Base-by-base conservation (phyloP, 2,888 invertebrate species). In the Euphydryas editha region DNA sequence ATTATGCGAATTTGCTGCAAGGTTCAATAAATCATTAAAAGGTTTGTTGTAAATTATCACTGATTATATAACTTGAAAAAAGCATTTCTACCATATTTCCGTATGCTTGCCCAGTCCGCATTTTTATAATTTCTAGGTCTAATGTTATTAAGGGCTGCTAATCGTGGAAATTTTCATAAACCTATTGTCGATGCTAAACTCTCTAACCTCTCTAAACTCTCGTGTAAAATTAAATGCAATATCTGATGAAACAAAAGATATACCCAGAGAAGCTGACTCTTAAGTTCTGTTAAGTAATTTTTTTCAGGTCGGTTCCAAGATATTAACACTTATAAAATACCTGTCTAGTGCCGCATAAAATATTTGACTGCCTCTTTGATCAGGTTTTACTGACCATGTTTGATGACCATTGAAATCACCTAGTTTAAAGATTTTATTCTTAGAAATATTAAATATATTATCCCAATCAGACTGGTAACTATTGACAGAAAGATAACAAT, bases 331-430 rank as follows among this genome's bases (percentile, higher is more conserved):
- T 42, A 49, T 62, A 57, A 42, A 42, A 24, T 55, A 30, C 47
- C 62, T 62, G 11, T 73, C 73, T 0, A 63, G 8, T 5, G 67
- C 7, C 0, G 73, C 20, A 17, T 77, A 72, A 44, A 46, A 71
- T 10, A 77, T 60, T n/a, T 71, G 65, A 0, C 0, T 30, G 15
- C 76, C 77, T 56, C 76, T 68, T 0, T 2, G 0, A 51, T 75
- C 73, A 21, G 58, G 69, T 57, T 71, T 75, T 37, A 13, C 46
- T 0, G 75, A 77, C 77, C 76, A 76, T 58, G 51, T 13, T 18
- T 75, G 76, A 39, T 74, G 78, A 0, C 59, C 75, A 59, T 78
- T 76, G 20, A 74, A 71, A 42, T 75, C 76, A 0, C 77, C 77
- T 1, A 69, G 13, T 13, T 76, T 47, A 1, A 76, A 10, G 2